Evolutionary conservation across 2,113 vertebrate species (phyloP).

Genomic region (Gadus chalcogrammus): DNA sequence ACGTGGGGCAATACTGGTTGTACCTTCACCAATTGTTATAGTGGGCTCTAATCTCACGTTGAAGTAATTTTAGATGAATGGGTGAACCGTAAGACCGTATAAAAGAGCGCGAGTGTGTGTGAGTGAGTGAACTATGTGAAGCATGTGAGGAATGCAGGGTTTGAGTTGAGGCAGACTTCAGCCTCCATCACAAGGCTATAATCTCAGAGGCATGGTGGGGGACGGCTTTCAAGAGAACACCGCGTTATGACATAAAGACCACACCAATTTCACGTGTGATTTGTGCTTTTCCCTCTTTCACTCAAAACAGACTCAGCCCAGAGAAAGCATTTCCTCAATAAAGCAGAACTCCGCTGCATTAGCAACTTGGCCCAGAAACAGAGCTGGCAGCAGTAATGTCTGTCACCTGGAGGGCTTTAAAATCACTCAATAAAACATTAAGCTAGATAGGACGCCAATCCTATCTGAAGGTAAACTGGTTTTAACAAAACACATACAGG

Average conservation of each 20-base stretch:
- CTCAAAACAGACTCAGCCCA: conserved; percentile 5
- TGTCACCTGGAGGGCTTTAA: not conserved
- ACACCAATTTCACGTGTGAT: conserved; percentile 17
- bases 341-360: conserved; percentile 30
- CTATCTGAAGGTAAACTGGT: no score
- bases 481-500: no score
- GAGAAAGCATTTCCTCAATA: conserved; percentile 61
- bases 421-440: not conserved
- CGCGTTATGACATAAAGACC: not conserved
- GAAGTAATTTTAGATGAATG: no score
- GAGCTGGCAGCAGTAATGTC: not conserved
- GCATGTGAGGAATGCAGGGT: conserved; percentile 36
- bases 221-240: conserved; percentile 8
- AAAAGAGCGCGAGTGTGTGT: not conserved
- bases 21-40: no score
- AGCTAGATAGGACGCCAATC: not conserved
- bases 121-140: conserved; percentile 7
- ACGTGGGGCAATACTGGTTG: no score
- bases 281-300: not conserved
- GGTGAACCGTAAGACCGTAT: no score
- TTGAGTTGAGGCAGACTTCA: not conserved
- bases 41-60: no score
- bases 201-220: conserved; percentile 18
- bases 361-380: conserved; percentile 12
- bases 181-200: conserved; percentile 14